Base-by-base conservation (phyloP, 2,113 vertebrate genomes). In the Salvelinus alpinus region DNA sequence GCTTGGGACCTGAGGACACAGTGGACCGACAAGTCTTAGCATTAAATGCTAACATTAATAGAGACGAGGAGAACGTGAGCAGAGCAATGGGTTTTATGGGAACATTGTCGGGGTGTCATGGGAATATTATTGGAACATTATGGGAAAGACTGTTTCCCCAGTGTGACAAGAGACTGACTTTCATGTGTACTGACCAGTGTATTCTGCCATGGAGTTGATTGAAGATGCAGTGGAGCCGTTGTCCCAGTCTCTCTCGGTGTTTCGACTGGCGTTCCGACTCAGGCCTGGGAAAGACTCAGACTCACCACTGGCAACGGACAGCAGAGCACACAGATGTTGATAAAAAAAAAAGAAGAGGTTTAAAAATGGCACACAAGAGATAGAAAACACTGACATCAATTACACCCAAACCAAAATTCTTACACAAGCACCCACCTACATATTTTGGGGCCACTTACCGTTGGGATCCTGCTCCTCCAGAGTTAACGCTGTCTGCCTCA, bases 191-290 rank as follows among this genome's bases (percentile, higher is more conserved):
- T 83, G 82, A 98, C 97, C 97, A 78, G 92, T 97, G 87, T 99
- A 99, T 84, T 99, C 97, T 0, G 94, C 96, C 94, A 97, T 92
- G 0, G 97, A 99, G 34, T 95, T 95, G 79, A 99, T 94, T 7
- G 97, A 99, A 1, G 97, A 98, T 0, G 97, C 95, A 0, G 97
- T 97, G 0, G 97, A 99, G 0, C 94, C 95, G 0, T 96, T 98
- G 68, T 99, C 97, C 97, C 97, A 99, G 79, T 99, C 97, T 38
- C 97, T 90, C 79, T 99, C 97, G 6, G 95, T 95, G 91, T 95
- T 98, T 64, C 96, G 93, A 91, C 96, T 98, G 0, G 95, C 91
- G 57, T 97, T 95, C 27, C 97, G 92, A 91, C 96, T 97, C 86
- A 97, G 82, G 3, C 93, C 80, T 0, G 97, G 95, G 80, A 97